Conservation (phyloP, 2,888 invertebrate genomes). For the Rotaria magnacalcarata region DNA sequence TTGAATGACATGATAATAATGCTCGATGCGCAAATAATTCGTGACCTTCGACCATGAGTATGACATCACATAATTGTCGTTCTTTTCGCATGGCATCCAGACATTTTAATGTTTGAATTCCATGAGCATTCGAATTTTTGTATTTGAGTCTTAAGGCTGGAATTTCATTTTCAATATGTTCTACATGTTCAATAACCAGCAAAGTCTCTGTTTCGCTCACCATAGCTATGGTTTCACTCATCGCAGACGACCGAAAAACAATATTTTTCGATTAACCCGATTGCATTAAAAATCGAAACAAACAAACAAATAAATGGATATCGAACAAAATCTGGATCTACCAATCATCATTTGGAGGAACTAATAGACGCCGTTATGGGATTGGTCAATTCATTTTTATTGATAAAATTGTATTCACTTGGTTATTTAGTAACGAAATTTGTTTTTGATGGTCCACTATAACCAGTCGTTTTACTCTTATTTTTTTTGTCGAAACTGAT, state of each 20-base stretch:
- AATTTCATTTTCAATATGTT: background rate
- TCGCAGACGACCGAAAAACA: background rate
- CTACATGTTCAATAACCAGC: background rate
- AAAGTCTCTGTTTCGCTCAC: background rate
- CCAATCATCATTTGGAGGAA: background rate
- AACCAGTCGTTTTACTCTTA: too few species aligned
- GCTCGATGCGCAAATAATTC: conserved; percentile 21
- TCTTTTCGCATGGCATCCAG: conserved; percentile 16
- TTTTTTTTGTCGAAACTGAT: too few species aligned
- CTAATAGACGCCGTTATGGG: background rate
- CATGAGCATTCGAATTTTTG: background rate
- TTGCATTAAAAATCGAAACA: background rate
- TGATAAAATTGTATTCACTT: conserved; percentile 1
- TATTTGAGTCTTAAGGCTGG: background rate
- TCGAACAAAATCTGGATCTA: background rate
- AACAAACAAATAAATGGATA: conserved; percentile 19
- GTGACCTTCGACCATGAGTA: background rate
- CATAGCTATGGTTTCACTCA: background rate
- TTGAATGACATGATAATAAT: background rate
- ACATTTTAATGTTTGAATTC: conserved; percentile 9
- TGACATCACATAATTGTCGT: conserved; percentile 22
- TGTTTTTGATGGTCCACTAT: background rate
- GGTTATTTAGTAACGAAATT: background rate
- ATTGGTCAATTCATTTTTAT: background rate
- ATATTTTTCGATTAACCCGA: background rate